phyloP scores from a whole-genome alignment of 2,888 invertebrate species.

The Rhagonycha fulva region DNA sequence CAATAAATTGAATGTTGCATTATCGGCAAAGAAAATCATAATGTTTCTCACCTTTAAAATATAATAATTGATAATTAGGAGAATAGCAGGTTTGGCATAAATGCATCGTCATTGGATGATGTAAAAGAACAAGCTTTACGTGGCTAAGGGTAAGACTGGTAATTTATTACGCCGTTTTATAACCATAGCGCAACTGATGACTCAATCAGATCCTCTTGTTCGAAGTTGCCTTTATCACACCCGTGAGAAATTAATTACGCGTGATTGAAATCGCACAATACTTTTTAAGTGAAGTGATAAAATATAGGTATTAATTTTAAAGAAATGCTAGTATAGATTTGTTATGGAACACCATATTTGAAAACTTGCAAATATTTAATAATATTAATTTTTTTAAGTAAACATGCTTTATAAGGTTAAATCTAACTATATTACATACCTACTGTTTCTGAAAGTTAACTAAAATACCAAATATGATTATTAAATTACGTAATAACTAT shows the following conservation, averaged over 20 bases:
- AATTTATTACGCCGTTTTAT: constrained; percentile 52
- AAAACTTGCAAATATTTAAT: constrained; percentile 39
- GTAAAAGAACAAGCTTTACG: constrained; percentile 21
- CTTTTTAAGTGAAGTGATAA: not conserved
- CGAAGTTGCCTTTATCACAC: constrained; percentile 49
- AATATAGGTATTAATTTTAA: not conserved
- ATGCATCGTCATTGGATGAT: constrained; percentile 30
- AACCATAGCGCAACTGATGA: constrained; percentile 45
- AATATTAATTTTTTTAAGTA: constrained; percentile 22
- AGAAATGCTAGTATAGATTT: not conserved
- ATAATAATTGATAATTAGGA: constrained; percentile 25
- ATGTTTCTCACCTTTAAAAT: not conserved
- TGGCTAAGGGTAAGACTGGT: constrained; percentile 47
- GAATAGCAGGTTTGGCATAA: constrained; percentile 28
- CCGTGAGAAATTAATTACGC: constrained; percentile 52
- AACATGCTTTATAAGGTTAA: no score
- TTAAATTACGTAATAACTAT: no score
- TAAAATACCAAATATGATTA: no score
- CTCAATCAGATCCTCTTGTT: constrained; percentile 52
- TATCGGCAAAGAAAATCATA: constrained; percentile 5
- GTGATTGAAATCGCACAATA: constrained; percentile 46
- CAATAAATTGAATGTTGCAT: not conserved
- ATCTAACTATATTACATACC: no score
- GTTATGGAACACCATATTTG: not conserved
- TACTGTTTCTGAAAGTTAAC: no score